Percentiles rank a stretch among this genome's conserved stretches.
Evolutionary conservation across 2,888 invertebrate species (phyloP).

Genomic region (Dastarcus helophoroides): DNA sequence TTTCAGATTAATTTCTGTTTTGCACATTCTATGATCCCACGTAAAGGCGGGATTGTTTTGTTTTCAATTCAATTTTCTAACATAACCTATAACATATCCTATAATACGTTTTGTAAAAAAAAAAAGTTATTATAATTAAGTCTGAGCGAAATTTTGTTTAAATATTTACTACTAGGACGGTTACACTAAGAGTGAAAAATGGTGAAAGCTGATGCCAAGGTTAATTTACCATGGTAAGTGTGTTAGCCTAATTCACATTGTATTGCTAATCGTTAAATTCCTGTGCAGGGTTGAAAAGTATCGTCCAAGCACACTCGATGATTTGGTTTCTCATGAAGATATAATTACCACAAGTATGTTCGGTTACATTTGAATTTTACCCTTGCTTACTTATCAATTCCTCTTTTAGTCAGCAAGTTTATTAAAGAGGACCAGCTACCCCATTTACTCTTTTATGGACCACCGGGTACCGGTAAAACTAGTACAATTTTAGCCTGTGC

Average conservation of each 20-base stretch:
- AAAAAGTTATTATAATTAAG: no score
- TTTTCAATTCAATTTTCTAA: no score
- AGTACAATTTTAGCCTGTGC: conserved; percentile 96
- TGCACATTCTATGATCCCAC: no score
- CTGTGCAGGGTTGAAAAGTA: conserved; percentile 92
- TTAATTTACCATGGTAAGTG: conserved; percentile 52
- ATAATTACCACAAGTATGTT: conserved; percentile 88
- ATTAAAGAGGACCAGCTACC: conserved; percentile 87
- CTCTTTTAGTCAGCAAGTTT: conserved; percentile 64
- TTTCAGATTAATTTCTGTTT: no score
- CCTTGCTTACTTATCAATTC: conserved; percentile 4
- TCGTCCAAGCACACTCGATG: conserved; percentile 80
- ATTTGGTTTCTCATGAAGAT: conserved; percentile 94
- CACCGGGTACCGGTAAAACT: conserved; percentile 97
- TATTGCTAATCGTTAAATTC: not conserved
- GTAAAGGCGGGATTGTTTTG: no score
- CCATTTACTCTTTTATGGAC: conserved; percentile 94
- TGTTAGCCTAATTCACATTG: conserved; percentile 2
- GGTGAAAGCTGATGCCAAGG: conserved; percentile 17
- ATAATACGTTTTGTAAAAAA: no score
- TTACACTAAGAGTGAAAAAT: conserved; percentile 14
- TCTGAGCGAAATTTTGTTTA: no score
- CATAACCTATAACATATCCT: no score
- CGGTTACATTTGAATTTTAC: conserved; percentile 3
- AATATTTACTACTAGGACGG: no score